Conservation (phyloP, 2,888 invertebrate species). For the Patella pellucida region DNA sequence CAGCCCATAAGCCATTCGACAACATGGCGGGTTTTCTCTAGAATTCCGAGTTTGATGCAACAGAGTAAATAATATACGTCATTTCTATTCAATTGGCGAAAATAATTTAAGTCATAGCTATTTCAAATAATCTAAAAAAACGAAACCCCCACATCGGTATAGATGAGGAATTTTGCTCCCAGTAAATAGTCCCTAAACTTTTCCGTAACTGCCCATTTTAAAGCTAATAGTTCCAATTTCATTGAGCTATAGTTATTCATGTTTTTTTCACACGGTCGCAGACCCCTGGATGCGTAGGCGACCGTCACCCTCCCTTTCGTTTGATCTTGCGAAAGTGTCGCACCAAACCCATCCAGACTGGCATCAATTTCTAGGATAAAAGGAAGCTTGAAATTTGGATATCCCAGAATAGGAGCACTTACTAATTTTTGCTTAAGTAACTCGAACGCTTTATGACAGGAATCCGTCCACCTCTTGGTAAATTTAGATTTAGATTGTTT, state of each 20-base stretch:
- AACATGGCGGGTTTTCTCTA: too few species aligned
- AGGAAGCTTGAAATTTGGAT: constrained; percentile 34
- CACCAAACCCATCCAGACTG: constrained; percentile 31
- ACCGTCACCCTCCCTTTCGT: constrained; percentile 30
- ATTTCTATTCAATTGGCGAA: too few species aligned
- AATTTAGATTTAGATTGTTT: neutral
- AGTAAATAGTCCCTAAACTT: constrained; percentile 36
- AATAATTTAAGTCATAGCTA: too few species aligned
- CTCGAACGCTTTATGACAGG: constrained; percentile 29
- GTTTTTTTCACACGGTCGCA: constrained; percentile 36
- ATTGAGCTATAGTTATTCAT: constrained; percentile 37
- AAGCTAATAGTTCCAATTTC: constrained; percentile 36
- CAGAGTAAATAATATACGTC: too few species aligned
- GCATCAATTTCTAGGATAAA: constrained; percentile 41
- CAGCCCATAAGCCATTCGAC: too few species aligned
- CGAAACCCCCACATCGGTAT: too few species aligned
- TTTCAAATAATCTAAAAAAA: too few species aligned
- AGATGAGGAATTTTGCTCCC: constrained; percentile 30
- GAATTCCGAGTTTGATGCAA: too few species aligned
- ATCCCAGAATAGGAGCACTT: constrained; percentile 33
- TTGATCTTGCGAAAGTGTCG: constrained; percentile 39
- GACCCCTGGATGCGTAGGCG: constrained; percentile 34
- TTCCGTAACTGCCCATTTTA: constrained; percentile 39
- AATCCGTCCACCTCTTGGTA: constrained; percentile 18
- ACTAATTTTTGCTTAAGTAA: constrained; percentile 29